Percentiles rank a stretch among this genome's conserved stretches.
phyloP scores from a whole-genome alignment of 1,140 invertebrate genomes.

The Theocolax elegans region DNA sequence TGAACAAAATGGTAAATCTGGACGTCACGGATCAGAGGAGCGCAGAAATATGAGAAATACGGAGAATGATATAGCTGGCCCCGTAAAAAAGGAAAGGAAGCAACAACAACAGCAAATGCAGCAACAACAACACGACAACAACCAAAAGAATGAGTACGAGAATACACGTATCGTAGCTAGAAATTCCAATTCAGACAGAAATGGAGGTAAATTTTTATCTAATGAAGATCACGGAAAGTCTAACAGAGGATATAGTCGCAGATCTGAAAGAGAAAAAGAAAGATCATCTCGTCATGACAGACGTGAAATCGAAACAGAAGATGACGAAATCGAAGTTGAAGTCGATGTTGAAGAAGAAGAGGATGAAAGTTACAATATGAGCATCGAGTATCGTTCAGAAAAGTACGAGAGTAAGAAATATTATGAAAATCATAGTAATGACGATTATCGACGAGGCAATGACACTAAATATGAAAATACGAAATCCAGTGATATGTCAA shows the following conservation, averaged over 20 bases:
- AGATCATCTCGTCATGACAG: constrained; percentile 40
- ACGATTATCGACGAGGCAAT: constrained; percentile 37
- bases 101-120: constrained; percentile 30
- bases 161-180: constrained; percentile 13
- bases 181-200: constrained; percentile 42
- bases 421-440: constrained; percentile 49
- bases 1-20: constrained; percentile 44
- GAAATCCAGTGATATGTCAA: constrained; percentile 54
- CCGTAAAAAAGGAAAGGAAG: constrained; percentile 46
- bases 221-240: constrained; percentile 44
- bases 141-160: constrained; percentile 47
- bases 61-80: constrained; percentile 43
- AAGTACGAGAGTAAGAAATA: constrained; percentile 58
- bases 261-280: constrained; percentile 21
- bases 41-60: constrained; percentile 49
- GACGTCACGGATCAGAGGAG: constrained; percentile 46
- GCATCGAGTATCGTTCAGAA: constrained; percentile 46
- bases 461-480: constrained; percentile 59
- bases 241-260: constrained; percentile 9
- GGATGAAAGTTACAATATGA: constrained; percentile 49
- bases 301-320: constrained; percentile 57
- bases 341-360: constrained; percentile 51
- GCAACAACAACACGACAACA: constrained; percentile 22
- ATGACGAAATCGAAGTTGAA: constrained; percentile 55
- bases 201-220: constrained; percentile 34